These are phyloP conservation scores for Myanophis thanlyinensis DNA, from an alignment of 2,113 vertebrate genomes.

Conservation along the genomic window DNA sequence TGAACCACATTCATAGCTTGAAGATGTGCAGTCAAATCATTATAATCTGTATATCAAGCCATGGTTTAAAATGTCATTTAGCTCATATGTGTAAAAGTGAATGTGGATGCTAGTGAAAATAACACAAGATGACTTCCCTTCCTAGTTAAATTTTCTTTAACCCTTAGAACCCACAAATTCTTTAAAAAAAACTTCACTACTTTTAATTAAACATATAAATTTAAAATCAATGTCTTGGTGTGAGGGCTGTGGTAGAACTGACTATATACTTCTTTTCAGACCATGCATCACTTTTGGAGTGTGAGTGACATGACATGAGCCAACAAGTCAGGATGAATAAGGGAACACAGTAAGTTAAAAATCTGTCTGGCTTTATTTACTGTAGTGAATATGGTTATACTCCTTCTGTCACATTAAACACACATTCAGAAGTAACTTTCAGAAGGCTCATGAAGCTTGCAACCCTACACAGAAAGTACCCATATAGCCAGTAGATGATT, in stretches of 20 bases:
- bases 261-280: neutral
- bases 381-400: neutral
- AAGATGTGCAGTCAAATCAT: neutral
- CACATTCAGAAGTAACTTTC: neutral
- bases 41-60: neutral
- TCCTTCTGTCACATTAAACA: neutral
- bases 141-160: neutral
- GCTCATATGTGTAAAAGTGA: neutral
- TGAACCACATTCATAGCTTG: neutral
- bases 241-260: neutral
- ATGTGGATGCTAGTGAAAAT: neutral
- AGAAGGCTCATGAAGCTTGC: neutral
- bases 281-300: neutral
- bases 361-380: neutral
- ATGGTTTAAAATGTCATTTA: neutral
- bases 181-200: neutral
- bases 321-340: neutral
- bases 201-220: neutral
- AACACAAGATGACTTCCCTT: neutral
- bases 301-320: neutral
- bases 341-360: neutral
- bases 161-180: neutral
- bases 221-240: neutral
- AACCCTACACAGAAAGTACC: neutral
- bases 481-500: neutral